Evolutionary conservation across 35 echinoderm and acorn worm species (phyloP), one percentile per base, ranked within the genome.

Genomic region (Diadema setosum): DNA sequence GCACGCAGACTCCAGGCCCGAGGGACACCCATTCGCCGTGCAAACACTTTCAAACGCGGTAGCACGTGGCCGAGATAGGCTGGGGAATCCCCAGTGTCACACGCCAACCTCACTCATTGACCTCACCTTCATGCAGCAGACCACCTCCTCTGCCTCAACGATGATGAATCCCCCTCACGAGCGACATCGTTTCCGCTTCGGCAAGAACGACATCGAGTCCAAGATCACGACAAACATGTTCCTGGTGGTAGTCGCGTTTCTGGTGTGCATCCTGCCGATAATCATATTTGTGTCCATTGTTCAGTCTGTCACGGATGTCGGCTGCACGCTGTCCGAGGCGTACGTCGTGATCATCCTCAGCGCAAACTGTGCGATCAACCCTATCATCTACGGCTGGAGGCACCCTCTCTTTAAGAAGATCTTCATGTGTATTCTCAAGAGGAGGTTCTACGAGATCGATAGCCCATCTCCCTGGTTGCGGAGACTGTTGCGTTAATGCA

Each of bases 161-260:
- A n/a, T n/a, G n/a, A n/a, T n/a, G n/a, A n/a, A n/a, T n/a, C n/a
- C n/a, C n/a, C n/a, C n/a, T n/a, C 63, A 5, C 0, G 37, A 67
- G 18, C 30, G 29, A 26, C 26, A 18, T 11, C 37, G 30, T 7
- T 29, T 67, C 16, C 63, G 63, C 5, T 67, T 67, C 63, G 73
- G 73, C 11, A 78, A 78, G 25, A 44, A 44, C 37, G 73, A 78
- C 20, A 44, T 44, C 2, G 73, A 78, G 73, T 39, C 73, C 0
- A 78, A 78, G n/a, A 78, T 78, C 24, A 78, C 73, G 3, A 41
- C 12, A 15, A 78, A 78, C 40, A 78, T 78, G 73, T 78, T 78
- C 40, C 30, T 78, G 15, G 73, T 78, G 17, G 73, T 78, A 2
- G 73, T 78, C 2, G 73, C 73, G 14, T 78, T 78, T 9, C 40